phyloP scores from a whole-genome alignment of 2,888 invertebrate species.

The Dusona sp. region DNA sequence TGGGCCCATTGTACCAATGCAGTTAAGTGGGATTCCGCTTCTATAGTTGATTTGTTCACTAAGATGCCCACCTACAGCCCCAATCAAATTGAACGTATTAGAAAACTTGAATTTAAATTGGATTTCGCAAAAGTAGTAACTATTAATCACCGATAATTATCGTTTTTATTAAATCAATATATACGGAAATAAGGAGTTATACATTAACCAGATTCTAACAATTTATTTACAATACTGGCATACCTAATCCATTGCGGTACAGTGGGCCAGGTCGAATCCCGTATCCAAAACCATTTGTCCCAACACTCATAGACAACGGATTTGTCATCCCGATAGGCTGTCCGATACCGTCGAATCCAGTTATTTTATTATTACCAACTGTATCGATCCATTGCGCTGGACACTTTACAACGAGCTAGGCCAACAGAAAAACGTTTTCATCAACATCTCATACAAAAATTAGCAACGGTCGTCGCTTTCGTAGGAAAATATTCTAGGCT shows the following conservation, averaged over 20 bases:
- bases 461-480: not conserved
- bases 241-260: constrained; percentile 28
- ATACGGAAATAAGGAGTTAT: not conserved
- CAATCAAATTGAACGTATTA: not conserved
- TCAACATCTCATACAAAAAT: not conserved
- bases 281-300: not conserved
- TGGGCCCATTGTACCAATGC: no score
- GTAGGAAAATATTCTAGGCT: not conserved
- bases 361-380: no score
- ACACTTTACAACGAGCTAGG: constrained; percentile 44
- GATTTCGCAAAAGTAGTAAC: not conserved
- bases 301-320: constrained; percentile 3
- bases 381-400: constrained; percentile 41
- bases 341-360: not conserved
- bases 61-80: not conserved
- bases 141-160: not conserved
- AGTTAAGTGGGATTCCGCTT: not conserved
- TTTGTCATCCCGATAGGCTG: not conserved
- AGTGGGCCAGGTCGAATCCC: constrained; percentile 12
- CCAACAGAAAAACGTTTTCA: not conserved
- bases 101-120: not conserved
- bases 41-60: not conserved
- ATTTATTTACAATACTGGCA: not conserved
- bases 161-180: not conserved
- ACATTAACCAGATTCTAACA: not conserved